Evolutionary conservation across 2,113 vertebrate genomes (phyloP), one percentile per base, ranked within the genome.

Genomic region (Oceanites oceanicus): DNA sequence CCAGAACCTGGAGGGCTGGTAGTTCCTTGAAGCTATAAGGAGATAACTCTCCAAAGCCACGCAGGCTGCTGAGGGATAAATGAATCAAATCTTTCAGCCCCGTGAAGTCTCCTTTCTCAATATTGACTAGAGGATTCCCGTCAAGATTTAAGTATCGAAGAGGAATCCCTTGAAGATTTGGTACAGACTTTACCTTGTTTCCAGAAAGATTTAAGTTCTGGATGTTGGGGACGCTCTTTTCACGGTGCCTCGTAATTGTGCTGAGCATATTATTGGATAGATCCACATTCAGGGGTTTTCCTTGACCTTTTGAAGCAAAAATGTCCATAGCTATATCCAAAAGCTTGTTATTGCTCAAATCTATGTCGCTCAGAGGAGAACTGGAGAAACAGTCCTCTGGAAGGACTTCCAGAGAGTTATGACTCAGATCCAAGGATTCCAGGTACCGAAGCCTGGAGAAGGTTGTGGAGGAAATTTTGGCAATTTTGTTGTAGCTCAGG

Each of bases 371-470:
- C 86, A 99, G 95, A 15, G 99, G 99, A 7, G 99, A 98, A 71
- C 98, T 98, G 36, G 98, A 98, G 97, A 99, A 99, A 86, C 98
- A 99, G 14, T 98, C 97, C 0, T 98, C 97, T 0, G 98, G 97
- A 40, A 99, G 98, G 76, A 93, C 96, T 42, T 98, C 98, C 95
- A 99, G 93, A 66, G 96, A 96, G 38, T 99, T 99, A 94, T 99
- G 98, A 97, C 99, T 99, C 83, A 99, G 97, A 94, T 99, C 99
- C 47, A 99, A 98, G 4, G 99, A 98, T 97, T 99, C 99, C 67
- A 99, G 98, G 95, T 99, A 99, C 70, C 99, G 98, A 50, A 99
- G 99, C 85, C 98, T 99, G 62, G 99, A 99, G 95, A 99, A 98
- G 3, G 99, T 98, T 10, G 97, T 98, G 71, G 98, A 97, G 13